Conservation (phyloP, 2,797 vertebrate species). For the Centropyge bicolor region DNA sequence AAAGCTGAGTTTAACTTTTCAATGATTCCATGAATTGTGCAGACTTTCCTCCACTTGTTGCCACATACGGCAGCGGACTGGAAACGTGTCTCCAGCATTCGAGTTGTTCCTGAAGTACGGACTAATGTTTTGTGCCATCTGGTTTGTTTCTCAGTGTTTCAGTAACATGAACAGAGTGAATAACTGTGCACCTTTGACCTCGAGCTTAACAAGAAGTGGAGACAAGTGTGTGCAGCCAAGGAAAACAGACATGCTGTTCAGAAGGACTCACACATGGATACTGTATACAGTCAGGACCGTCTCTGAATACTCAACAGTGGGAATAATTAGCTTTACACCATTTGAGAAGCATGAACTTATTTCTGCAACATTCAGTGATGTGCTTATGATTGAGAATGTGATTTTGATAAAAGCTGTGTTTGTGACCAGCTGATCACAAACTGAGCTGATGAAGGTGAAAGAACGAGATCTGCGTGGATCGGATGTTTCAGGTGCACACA, state of each 20-base stretch:
- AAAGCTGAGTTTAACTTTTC: neutral
- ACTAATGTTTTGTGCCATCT: neutral
- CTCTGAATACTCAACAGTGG: neutral
- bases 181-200: neutral
- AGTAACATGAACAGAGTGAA: neutral
- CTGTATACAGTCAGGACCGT: neutral
- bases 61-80: neutral
- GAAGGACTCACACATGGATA: neutral
- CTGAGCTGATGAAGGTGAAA: constrained; percentile 1
- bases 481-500: constrained; percentile 74
- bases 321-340: neutral
- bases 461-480: constrained; percentile 27
- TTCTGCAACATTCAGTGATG: neutral
- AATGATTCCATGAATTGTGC: neutral
- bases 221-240: neutral
- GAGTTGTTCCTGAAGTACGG: neutral
- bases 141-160: neutral
- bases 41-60: neutral
- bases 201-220: neutral
- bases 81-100: neutral
- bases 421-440: neutral
- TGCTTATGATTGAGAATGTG: neutral
- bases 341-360: neutral
- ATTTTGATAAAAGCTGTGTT: neutral
- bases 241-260: neutral